A percentile compares a stretch with the other conserved stretches of the same genome.
Evolutionary conservation across 30 jellyfish, hydroid and myxozoan genomes (phyloP).

Genomic region (Aurelia sp.): DNA sequence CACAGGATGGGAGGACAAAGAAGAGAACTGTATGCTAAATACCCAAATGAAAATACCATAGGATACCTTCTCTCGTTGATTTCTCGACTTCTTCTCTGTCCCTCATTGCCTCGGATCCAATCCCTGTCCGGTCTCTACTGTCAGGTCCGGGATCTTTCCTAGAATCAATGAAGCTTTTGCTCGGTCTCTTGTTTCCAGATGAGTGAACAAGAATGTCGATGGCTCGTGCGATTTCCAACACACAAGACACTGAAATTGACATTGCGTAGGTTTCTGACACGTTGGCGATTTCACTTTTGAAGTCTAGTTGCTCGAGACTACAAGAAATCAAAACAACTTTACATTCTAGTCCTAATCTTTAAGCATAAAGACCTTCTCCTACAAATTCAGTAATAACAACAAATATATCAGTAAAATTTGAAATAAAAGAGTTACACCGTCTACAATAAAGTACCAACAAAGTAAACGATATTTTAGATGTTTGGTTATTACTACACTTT

Average conservation of each 20-base stretch:
- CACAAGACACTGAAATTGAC: slow-evolving; percentile 86
- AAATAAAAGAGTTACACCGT: too few species aligned
- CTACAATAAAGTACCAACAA: too few species aligned
- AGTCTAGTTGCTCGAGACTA: slow-evolving; percentile 95
- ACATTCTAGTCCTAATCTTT: too few species aligned
- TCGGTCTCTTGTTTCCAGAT: slow-evolving; percentile 70
- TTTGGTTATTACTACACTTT: too few species aligned
- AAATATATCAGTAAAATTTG: too few species aligned
- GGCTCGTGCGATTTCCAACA: slow-evolving; percentile 86
- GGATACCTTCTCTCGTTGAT: slow-evolving; percentile 69
- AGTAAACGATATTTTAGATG: too few species aligned
- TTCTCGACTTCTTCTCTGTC: slow-evolving; percentile 71
- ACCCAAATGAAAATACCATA: too few species aligned
- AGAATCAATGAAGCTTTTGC: slow-evolving; percentile 55
- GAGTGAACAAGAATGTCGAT: slow-evolving; percentile 89
- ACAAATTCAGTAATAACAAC: too few species aligned
- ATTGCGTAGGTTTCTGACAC: slow-evolving; percentile 96
- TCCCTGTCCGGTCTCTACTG: slow-evolving; percentile 71
- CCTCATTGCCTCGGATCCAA: slow-evolving; percentile 94
- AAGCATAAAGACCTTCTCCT: too few species aligned
- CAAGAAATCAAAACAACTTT: background rate
- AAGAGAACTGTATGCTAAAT: too few species aligned
- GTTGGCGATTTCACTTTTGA: slow-evolving; percentile 83
- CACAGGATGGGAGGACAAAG: too few species aligned
- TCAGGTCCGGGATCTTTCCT: slow-evolving; percentile 57